Evolutionary conservation across 2,797 vertebrate species (phyloP), one percentile per base, ranked within the genome.

Genomic region (Corythornis leucogaster): DNA sequence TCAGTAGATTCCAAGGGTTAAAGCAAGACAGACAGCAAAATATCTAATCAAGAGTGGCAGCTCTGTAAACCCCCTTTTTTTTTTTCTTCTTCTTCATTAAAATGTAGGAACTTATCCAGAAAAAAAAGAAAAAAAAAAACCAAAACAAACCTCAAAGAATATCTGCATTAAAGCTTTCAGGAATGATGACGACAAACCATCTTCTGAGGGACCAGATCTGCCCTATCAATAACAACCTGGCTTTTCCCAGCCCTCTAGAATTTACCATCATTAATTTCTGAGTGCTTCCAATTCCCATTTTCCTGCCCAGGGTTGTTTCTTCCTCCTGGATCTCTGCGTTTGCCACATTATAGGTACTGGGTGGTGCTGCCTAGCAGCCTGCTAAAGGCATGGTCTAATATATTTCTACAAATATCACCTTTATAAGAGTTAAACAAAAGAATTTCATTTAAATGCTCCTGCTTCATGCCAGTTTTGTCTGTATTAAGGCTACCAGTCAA

Each of bases 171-270:
- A 87, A 26, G 43, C 38, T 68, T 85, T 50, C 68, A 8, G 4
- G 71, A 85, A 38, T 0, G 54, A 90, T 85, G 94, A 91, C 2
- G 35, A 91, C 85, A 87, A 91, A 38, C 35, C 67, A 48, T 91
- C 77, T 64, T 85, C 43, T 33, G 59, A 68, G 55, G 82, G 91
- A 55, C 26, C 87, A 69, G 48, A 35, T 42, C 61, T 93, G 81
- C 84, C 87, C 78, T 57, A 7, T 15, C 69, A 25, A 5, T 82
- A 82, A 61, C 71, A 88, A 45, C 53, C 67, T 10, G 75, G 87
- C 77, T 84, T 45, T 31, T 73, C 75, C 62, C 0, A 4, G 75
- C 91, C 74, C 96, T 96, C 95, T 92, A 95, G 96, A 96, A 96
- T 95, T 93, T 95, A 82, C 93, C 93, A 78, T n/a, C 75, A 24